Evolutionary conservation across 2,888 invertebrate genomes (phyloP).

Genomic region (Orgyia antiqua): DNA sequence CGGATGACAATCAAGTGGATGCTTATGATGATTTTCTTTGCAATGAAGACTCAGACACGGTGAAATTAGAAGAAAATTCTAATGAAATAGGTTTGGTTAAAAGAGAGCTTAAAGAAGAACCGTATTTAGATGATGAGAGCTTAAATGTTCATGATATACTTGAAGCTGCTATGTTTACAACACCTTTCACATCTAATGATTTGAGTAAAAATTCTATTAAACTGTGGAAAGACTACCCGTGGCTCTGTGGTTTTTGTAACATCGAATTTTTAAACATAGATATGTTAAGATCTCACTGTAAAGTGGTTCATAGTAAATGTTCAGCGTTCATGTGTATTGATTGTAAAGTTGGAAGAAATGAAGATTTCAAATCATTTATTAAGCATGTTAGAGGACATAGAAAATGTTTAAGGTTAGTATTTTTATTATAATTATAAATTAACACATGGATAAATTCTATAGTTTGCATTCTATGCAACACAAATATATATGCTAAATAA

Average conservation of each 20-base stretch:
- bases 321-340: conserved; percentile 82
- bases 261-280: conserved; percentile 56
- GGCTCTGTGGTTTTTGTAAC: conserved; percentile 60
- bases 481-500: too few relatives aligned
- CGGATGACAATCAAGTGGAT: conserved; percentile 44
- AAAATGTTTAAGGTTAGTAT: conserved; percentile 71
- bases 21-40: conserved; percentile 42
- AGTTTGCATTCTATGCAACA: too few relatives aligned
- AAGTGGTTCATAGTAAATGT: conserved; percentile 79
- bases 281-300: conserved; percentile 78
- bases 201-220: conserved; percentile 37
- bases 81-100: conserved; percentile 36
- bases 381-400: conserved; percentile 81
- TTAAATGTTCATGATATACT: conserved; percentile 55
- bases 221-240: conserved; percentile 61
- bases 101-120: conserved; percentile 51
- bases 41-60: conserved; percentile 22
- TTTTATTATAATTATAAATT: background rate
- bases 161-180: conserved; percentile 47
- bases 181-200: conserved; percentile 38
- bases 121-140: conserved; percentile 28
- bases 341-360: conserved; percentile 79
- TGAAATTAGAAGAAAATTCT: conserved; percentile 27
- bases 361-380: conserved; percentile 80
- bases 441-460: too few relatives aligned